A percentile compares a stretch with the other conserved stretches of the same genome.
Conservation (phyloP, 2,888 invertebrate species). For the Synanthedon formicaeformis region DNA sequence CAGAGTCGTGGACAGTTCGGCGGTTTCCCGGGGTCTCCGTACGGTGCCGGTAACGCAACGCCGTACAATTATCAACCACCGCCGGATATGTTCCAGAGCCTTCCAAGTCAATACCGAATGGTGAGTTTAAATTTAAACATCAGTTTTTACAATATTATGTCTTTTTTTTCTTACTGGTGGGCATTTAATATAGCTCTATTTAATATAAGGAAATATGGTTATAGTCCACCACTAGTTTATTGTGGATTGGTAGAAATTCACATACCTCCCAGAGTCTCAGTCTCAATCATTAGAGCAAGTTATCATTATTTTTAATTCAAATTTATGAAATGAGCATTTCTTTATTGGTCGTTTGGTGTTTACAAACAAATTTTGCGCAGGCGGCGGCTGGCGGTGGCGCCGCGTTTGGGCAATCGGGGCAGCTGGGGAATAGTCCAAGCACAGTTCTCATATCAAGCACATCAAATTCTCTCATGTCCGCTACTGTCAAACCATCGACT, state of each 20-base stretch:
- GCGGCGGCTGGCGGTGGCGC: slow-evolving; percentile 72
- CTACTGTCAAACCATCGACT: slow-evolving; percentile 84
- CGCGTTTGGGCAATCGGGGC: slow-evolving; percentile 84
- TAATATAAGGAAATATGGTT: too few species aligned
- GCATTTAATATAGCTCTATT: too few species aligned
- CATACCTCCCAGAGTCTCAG: too few species aligned
- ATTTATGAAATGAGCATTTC: too few species aligned
- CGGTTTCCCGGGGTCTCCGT: slow-evolving; percentile 80
- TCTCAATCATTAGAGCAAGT: too few species aligned
- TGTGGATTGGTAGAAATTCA: too few species aligned
- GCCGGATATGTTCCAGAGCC: slow-evolving; percentile 62
- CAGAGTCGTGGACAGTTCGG: slow-evolving; percentile 85
- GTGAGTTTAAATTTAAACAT: slow-evolving; percentile 21
- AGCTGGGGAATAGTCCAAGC: slow-evolving; percentile 83
- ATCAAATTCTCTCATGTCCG: slow-evolving; percentile 89
- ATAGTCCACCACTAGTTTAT: too few species aligned
- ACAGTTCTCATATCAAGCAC: slow-evolving; percentile 90
- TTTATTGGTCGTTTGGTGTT: too few species aligned
- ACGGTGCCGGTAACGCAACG: slow-evolving; percentile 75
- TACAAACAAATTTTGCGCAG: slow-evolving; percentile 8
- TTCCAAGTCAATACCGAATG: slow-evolving; percentile 62
- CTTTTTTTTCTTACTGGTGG: neutral
- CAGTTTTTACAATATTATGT: neutral
- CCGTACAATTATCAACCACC: slow-evolving; percentile 85
- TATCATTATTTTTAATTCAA: too few species aligned